Conservation (phyloP, 1,140 invertebrate genomes). For the Diplogasteroides magnus region DNA sequence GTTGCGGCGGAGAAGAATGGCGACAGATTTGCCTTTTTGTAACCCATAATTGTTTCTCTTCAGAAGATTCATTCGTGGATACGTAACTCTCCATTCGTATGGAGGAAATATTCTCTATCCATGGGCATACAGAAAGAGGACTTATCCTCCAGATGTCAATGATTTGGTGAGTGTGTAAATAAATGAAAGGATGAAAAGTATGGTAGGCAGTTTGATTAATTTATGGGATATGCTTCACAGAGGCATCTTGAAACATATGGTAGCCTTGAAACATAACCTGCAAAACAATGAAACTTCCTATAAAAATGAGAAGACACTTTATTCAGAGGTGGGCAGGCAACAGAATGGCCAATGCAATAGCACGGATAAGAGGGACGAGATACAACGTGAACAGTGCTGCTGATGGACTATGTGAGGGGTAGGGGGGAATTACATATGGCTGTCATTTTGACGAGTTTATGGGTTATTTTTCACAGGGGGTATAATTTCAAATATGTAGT, state of each 20-base stretch:
- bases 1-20: too few species aligned
- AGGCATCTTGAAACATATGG: too few species aligned
- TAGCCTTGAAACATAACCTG: too few species aligned
- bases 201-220: too few species aligned
- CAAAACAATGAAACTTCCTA: too few species aligned
- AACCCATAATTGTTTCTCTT: too few species aligned
- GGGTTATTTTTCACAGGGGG: too few species aligned
- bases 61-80: constrained; percentile 32
- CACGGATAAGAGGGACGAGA: constrained; percentile 27
- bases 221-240: too few species aligned
- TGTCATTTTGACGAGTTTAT: too few species aligned
- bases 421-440: too few species aligned
- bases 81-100: constrained; percentile 47
- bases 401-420: constrained; percentile 43
- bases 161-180: constrained; percentile 49
- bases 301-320: not conserved
- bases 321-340: constrained; percentile 33
- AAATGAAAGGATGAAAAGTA: not conserved
- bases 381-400: constrained; percentile 37
- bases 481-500: too few species aligned
- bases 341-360: constrained; percentile 36
- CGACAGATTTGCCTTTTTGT: too few species aligned
- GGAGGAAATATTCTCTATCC: constrained; percentile 58
- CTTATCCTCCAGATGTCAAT: constrained; percentile 49
- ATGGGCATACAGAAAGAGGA: constrained; percentile 56